Base-by-base conservation (phyloP, 2,888 invertebrate species). In the Cyclophora punctaria region DNA sequence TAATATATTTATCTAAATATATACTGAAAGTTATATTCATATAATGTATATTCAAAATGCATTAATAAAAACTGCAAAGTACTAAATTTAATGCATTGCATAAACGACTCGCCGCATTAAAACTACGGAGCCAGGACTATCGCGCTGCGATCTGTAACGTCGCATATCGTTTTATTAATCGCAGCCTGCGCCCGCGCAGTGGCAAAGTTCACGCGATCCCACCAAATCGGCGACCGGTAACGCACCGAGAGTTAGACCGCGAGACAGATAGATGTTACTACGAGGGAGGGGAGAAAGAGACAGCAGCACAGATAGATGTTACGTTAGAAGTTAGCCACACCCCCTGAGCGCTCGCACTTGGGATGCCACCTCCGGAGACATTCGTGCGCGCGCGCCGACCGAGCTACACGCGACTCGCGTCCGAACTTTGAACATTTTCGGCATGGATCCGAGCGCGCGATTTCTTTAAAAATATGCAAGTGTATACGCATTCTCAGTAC, bases 161-260 rank as follows among this genome's bases (percentile, higher is more conserved):
- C 75, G 73, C 71, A 63, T 79, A 81, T 83, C 79, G 77, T 72
- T 76, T 80, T 82, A 82, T 83, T 81, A 83, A 80, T 81, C 79
- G 75, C 78, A 71, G 65, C 53, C 62, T 67, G 63, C 64, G 69
- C 71, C 65, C 73, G 64, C 79, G 78, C 81, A 76, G 78, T 84
- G 84, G 78, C 83, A 86, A 84, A 85, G 85, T 86, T 86, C 85
- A 83, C 76, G 78, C 76, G 73, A 74, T 80, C 83, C 86, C 83
- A 78, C 86, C 81, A 80, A 75, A 61, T 61, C 56, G 62, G 57
- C 62, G 59, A 69, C 69, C 80, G 75, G 80, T 84, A 83, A 78
- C 77, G 83, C 83, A 83, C 85, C 67, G 68, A 67, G 64, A 64
- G 68, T 80, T 81, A 81, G 79, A 80, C 74, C 80, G 46, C 37